phyloP scores from a whole-genome alignment of 1,140 invertebrate species.

The Campoletis sonorensis region DNA sequence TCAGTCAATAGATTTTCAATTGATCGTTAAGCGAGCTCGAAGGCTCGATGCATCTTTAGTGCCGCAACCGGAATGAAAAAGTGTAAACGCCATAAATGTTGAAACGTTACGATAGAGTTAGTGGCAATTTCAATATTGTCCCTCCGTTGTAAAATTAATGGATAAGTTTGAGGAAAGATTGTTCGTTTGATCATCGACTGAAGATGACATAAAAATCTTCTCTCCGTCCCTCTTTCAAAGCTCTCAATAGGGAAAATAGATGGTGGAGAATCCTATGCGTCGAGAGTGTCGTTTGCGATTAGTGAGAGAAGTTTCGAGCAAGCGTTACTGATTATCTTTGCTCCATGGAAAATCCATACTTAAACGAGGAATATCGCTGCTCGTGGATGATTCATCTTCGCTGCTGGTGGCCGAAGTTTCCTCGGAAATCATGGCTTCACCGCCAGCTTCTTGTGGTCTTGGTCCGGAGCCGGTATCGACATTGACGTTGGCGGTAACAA shows the following conservation, averaged over 20 bases:
- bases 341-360: conserved; percentile 64
- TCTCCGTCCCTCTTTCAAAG: too few relatives aligned
- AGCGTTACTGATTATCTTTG: conserved; percentile 60
- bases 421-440: conserved; percentile 77
- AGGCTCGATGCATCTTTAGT: background rate
- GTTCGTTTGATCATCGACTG: too few relatives aligned
- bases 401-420: conserved; percentile 74
- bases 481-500: conserved; percentile 52
- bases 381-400: conserved; percentile 74
- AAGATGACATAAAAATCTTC: too few relatives aligned
- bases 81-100: background rate
- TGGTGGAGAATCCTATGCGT: background rate
- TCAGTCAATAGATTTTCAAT: background rate
- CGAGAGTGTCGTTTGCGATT: background rate
- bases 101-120: background rate
- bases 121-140: background rate
- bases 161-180: background rate
- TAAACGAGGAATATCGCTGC: conserved; percentile 70
- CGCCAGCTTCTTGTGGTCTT: conserved; percentile 74
- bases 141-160: background rate
- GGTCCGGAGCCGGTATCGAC: conserved; percentile 60
- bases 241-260: too few relatives aligned
- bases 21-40: background rate
- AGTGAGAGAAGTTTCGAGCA: background rate
- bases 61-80: background rate